Percentiles rank a stretch among this genome's conserved stretches.
Conservation (phyloP, 1,140 invertebrate species). For the Phocides pigmalion region DNA sequence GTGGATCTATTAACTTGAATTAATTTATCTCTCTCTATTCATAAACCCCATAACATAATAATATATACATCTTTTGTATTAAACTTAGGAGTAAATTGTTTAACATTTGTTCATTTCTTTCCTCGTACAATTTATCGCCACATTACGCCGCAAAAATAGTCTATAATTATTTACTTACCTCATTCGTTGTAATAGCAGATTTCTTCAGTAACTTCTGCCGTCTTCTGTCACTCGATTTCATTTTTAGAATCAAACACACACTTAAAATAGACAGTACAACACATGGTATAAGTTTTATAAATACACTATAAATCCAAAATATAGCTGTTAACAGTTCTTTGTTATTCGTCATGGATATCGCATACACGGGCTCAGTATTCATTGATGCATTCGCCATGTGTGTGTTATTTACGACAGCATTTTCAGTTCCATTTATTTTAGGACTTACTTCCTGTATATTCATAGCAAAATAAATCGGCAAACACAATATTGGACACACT, state of each 20-base stretch:
- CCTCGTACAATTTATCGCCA: too few species aligned
- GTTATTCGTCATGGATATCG: constrained; percentile 70
- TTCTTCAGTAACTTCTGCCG: constrained; percentile 87
- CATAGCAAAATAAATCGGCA: constrained; percentile 91
- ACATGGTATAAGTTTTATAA: constrained; percentile 79
- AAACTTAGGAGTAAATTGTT: too few species aligned
- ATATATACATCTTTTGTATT: too few species aligned
- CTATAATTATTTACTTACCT: constrained; percentile 62
- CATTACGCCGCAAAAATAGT: too few species aligned
- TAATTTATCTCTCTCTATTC: too few species aligned
- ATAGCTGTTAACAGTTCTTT: constrained; percentile 69
- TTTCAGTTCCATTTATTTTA: constrained; percentile 36
- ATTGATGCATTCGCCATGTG: constrained; percentile 42
- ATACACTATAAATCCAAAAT: constrained; percentile 81
- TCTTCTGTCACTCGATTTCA: constrained; percentile 87
- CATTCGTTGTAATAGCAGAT: constrained; percentile 66
- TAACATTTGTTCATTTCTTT: too few species aligned
- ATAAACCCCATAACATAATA: too few species aligned
- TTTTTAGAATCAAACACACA: constrained; percentile 75
- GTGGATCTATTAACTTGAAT: too few species aligned
- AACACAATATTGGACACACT: constrained; percentile 92
- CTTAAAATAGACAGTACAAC: constrained; percentile 75
- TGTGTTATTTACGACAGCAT: constrained; percentile 46
- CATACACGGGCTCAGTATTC: constrained; percentile 57
- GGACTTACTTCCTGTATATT: constrained; percentile 67